A percentile compares a stretch with the other conserved stretches of the same genome.
Evolutionary conservation across 1,140 invertebrate genomes (phyloP).

Genomic region (Leucophenga varia): DNA sequence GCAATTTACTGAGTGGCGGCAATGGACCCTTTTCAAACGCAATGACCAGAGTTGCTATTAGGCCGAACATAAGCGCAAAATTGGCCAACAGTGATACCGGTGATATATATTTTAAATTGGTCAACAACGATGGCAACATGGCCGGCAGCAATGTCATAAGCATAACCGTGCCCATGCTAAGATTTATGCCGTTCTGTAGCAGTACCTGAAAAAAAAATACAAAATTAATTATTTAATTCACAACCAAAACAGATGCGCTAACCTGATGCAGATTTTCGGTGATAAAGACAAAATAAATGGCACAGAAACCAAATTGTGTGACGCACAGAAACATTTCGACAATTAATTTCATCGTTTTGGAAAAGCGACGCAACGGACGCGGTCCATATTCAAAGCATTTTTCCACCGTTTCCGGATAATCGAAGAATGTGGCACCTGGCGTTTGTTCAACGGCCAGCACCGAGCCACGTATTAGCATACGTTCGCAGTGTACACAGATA

Average conservation of each 20-base stretch:
- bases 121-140: constrained; percentile 71
- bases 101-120: constrained; percentile 73
- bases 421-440: constrained; percentile 51
- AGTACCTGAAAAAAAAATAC: constrained; percentile 61
- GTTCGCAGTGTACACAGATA: constrained; percentile 73
- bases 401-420: constrained; percentile 80
- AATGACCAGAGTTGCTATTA: constrained; percentile 70
- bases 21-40: constrained; percentile 65
- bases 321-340: constrained; percentile 81
- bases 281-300: constrained; percentile 92
- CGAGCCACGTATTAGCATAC: constrained; percentile 57
- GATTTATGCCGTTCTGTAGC: constrained; percentile 62
- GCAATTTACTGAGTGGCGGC: constrained; percentile 60
- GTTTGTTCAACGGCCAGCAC: constrained; percentile 37
- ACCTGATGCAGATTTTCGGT: constrained; percentile 78
- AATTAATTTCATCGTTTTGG: constrained; percentile 64
- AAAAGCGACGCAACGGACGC: constrained; percentile 61
- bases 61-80: constrained; percentile 65
- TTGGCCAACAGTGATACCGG: constrained; percentile 73
- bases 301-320: constrained; percentile 95
- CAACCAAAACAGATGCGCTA: constrained; percentile 4
- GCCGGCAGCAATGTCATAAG: constrained; percentile 71
- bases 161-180: constrained; percentile 68
- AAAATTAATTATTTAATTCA: background rate
- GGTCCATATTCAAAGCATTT: constrained; percentile 75